Evolutionary conservation across 2,888 invertebrate species (phyloP).

Genomic region (Epirrhoe tristata): DNA sequence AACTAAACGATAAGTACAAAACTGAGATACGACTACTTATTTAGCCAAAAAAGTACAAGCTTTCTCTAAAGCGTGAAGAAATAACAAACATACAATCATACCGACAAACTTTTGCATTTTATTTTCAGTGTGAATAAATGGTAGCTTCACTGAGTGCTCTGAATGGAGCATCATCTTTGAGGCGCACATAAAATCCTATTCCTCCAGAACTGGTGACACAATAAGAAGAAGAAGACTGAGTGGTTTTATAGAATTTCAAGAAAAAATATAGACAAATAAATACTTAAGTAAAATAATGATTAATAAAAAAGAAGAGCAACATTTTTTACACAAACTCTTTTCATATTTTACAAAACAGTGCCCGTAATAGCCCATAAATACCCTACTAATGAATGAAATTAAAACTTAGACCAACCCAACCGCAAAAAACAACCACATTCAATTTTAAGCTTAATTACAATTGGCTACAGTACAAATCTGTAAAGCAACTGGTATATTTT

Average conservation of each 20-base stretch:
- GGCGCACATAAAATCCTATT: too few species aligned
- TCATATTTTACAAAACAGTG: constrained; percentile 29
- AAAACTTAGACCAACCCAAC: constrained; percentile 50
- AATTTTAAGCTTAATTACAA: constrained; percentile 42
- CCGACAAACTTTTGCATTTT: too few species aligned
- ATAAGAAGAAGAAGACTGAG: too few species aligned
- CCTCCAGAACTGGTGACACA: too few species aligned
- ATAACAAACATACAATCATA: too few species aligned
- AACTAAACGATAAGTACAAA: not conserved
- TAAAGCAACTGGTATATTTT: constrained; percentile 50
- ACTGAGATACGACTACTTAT: not conserved
- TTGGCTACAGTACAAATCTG: constrained; percentile 43
- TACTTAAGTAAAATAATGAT: not conserved
- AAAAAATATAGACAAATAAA: too few species aligned
- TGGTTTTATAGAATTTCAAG: too few species aligned
- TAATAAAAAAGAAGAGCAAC: not conserved
- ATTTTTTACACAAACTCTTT: not conserved
- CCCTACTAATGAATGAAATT: constrained; percentile 66
- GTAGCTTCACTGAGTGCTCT: too few species aligned
- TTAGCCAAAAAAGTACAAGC: too few species aligned
- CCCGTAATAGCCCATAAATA: constrained; percentile 66
- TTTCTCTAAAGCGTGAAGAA: too few species aligned
- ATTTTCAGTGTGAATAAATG: too few species aligned
- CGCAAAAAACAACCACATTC: constrained; percentile 34
- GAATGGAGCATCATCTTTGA: too few species aligned